Conservation (phyloP, 2,797 vertebrate species). For the Phoebastria nigripes region DNA sequence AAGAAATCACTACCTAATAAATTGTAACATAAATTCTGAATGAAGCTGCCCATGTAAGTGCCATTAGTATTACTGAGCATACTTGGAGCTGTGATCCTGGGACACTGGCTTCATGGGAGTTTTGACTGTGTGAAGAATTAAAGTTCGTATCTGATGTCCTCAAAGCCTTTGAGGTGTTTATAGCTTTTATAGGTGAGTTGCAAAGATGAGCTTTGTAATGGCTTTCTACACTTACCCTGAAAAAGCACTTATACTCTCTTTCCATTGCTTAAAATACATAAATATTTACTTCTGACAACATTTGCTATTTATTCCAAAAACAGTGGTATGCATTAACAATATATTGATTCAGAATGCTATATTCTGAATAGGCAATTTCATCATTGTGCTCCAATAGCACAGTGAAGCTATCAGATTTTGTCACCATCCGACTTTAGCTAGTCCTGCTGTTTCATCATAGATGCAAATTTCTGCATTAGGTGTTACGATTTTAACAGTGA, state of each 20-base stretch:
- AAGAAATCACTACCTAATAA: neutral
- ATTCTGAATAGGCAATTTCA: neutral
- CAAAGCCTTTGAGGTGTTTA: constrained; percentile 26
- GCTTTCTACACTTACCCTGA: constrained; percentile 6
- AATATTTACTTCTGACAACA: constrained; percentile 4
- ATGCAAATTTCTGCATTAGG: neutral
- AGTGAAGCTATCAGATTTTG: neutral
- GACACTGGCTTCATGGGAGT: neutral
- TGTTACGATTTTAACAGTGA: neutral
- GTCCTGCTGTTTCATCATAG: neutral
- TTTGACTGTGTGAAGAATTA: constrained; percentile 12
- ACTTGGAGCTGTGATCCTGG: neutral
- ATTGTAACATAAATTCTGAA: neutral
- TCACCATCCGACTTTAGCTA: neutral
- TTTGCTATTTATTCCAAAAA: constrained; percentile 28
- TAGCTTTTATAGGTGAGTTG: constrained; percentile 19
- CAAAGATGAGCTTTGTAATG: constrained; percentile 38
- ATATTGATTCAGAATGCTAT: constrained; percentile 15
- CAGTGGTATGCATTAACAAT: neutral
- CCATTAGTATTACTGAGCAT: neutral
- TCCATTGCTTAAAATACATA: constrained; percentile 11
- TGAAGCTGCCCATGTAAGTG: neutral
- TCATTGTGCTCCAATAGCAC: neutral
- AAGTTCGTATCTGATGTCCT: constrained; percentile 30
- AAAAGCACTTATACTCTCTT: neutral